phyloP scores from a whole-genome alignment of 2,888 invertebrate genomes.

The Galeopsomyia nigrocyanea region DNA sequence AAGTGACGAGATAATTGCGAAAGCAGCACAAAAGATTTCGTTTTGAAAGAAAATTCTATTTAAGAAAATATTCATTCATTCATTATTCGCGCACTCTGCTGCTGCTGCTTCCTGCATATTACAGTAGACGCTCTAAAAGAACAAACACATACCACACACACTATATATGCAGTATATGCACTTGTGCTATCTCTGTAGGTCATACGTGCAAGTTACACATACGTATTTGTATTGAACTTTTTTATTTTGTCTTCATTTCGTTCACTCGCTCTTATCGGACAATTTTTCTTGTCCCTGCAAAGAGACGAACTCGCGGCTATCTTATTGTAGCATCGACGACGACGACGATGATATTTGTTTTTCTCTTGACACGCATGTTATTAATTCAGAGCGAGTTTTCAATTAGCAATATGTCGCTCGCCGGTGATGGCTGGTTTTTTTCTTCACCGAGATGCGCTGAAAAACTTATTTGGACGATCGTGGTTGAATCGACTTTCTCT shows the following conservation, averaged over 20 bases:
- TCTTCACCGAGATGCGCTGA: slow-evolving; percentile 1
- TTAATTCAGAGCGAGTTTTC: slow-evolving; percentile 26
- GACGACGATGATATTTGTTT: slow-evolving; percentile 2
- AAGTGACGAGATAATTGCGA: too few species aligned
- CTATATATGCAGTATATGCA: too few species aligned
- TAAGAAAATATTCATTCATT: too few species aligned
- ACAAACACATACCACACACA: slow-evolving; percentile 8
- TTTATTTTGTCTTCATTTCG: slow-evolving; percentile 22
- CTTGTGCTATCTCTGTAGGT: slow-evolving; percentile 41
- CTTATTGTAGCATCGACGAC: not conserved
- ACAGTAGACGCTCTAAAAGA: not conserved
- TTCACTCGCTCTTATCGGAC: not conserved
- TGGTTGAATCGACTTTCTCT: slow-evolving; percentile 18
- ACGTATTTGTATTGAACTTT: slow-evolving; percentile 28
- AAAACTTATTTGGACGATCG: slow-evolving; percentile 22
- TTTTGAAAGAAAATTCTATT: too few species aligned
- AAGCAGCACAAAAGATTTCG: too few species aligned
- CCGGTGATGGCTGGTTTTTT: slow-evolving; percentile 23
- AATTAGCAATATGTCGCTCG: slow-evolving; percentile 4
- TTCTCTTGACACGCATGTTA: not conserved
- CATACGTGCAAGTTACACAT: slow-evolving; percentile 2
- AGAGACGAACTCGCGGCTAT: not conserved
- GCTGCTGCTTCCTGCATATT: not conserved
- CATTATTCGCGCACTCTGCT: not conserved
- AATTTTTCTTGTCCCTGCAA: not conserved